Evolutionary conservation across 2,113 vertebrate species (phyloP).

Genomic region (Plestiodon gilberti): DNA sequence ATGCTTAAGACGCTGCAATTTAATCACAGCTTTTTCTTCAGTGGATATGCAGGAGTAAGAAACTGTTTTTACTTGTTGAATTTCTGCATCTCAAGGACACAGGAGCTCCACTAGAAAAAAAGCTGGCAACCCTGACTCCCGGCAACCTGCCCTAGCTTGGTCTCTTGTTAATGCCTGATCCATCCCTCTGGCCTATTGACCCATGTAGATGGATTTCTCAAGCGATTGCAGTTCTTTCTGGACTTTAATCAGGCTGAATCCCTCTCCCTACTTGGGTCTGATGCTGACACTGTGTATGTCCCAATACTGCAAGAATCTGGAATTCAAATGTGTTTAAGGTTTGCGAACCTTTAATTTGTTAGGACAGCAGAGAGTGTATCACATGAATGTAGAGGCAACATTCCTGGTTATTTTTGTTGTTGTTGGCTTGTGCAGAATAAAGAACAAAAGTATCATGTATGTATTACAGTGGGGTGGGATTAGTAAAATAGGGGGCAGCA

Average conservation of each 20-base stretch:
- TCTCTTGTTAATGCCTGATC: not conserved
- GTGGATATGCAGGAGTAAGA: not conserved
- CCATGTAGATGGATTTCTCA: not conserved
- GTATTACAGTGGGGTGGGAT: not conserved
- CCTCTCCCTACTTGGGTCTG: not conserved
- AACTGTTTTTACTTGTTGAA: not conserved
- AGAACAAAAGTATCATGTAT: not conserved
- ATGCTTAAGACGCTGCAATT: not conserved
- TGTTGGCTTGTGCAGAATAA: not conserved
- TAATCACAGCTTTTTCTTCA: not conserved
- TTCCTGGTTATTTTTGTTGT: not conserved
- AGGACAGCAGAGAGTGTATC: not conserved
- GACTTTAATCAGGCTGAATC: not conserved
- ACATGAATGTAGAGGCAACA: not conserved
- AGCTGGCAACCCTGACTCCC: not conserved
- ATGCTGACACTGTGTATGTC: not conserved
- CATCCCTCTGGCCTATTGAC: not conserved
- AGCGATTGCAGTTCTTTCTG: not conserved
- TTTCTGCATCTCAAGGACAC: not conserved
- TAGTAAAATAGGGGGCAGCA: not conserved
- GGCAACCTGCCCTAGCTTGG: not conserved
- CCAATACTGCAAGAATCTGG: not conserved
- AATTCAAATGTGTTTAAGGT: not conserved
- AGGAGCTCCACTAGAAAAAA: not conserved
- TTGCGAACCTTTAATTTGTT: not conserved